Evolutionary conservation across 1,140 invertebrate species (phyloP).

Genomic region (Drosophila lowei): DNA sequence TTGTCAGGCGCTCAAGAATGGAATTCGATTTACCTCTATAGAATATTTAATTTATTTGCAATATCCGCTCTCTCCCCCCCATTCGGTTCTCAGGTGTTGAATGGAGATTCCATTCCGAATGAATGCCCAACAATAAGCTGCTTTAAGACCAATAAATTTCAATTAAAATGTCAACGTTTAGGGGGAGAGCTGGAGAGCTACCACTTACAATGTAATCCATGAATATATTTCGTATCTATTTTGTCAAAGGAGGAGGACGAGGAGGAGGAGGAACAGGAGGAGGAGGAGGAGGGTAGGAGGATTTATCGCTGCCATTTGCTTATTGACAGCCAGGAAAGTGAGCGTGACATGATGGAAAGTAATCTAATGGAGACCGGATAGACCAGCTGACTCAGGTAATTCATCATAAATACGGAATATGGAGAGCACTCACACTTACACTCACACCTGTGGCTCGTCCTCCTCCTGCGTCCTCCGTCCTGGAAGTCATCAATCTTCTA

Average conservation of each 20-base stretch:
- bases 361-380: constrained; percentile 52
- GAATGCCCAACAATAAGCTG: constrained; percentile 13
- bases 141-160: constrained; percentile 45
- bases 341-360: constrained; percentile 62
- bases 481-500: constrained; percentile 51
- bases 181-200: constrained; percentile 22
- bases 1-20: constrained; percentile 23
- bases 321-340: constrained; percentile 71
- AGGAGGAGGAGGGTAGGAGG: constrained; percentile 29
- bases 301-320: constrained; percentile 74
- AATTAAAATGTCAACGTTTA: constrained; percentile 71
- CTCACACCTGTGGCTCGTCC: constrained; percentile 49
- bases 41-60: constrained; percentile 44
- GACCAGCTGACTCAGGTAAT: constrained; percentile 57
- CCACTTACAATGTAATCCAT: constrained; percentile 39
- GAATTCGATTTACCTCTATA: constrained; percentile 18
- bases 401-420: constrained; percentile 60
- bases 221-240: constrained; percentile 6
- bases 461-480: neutral
- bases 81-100: constrained; percentile 29
- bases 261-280: too few relatives aligned
- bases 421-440: constrained; percentile 8
- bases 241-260: neutral
- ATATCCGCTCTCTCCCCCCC: constrained; percentile 24
- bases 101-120: constrained; percentile 10